A percentile compares a stretch with the other conserved stretches of the same genome.
These are phyloP conservation scores for Polypedilum vanderplanki DNA, from an alignment of 1,140 invertebrate genomes.

Conservation along the genomic window DNA sequence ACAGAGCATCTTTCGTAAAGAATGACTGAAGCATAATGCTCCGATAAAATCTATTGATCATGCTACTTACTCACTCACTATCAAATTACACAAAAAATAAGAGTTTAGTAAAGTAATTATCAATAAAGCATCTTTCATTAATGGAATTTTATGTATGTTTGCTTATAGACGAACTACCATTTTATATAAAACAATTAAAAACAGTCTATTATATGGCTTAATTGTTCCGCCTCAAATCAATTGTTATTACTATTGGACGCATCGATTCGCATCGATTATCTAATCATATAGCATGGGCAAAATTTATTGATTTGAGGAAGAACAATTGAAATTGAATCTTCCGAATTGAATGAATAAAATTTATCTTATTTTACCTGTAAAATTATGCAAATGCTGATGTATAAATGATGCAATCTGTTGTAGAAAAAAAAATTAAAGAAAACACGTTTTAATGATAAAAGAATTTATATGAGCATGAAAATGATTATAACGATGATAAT, in stretches of 20 bases:
- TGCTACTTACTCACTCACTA: no score
- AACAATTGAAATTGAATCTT: slow-evolving; percentile 19
- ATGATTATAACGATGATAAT: background rate
- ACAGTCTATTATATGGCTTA: background rate
- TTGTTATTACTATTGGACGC: background rate
- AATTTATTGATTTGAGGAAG: slow-evolving; percentile 16
- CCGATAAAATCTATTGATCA: no score
- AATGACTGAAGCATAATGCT: no score
- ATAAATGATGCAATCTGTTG: slow-evolving; percentile 2
- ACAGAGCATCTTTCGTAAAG: no score
- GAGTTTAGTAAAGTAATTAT: background rate
- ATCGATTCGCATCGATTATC: background rate
- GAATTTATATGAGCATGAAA: background rate
- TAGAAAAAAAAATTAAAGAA: background rate
- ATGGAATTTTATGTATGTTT: background rate
- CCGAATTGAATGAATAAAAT: background rate
- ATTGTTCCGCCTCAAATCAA: slow-evolving; percentile 16
- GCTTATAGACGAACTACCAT: no score
- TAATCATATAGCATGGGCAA: slow-evolving; percentile 3
- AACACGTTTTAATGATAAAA: background rate
- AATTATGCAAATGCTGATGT: slow-evolving; percentile 23
- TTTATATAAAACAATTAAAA: background rate
- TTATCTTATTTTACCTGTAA: background rate
- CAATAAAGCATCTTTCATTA: background rate
- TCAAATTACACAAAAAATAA: no score